These are phyloP conservation scores for Hartigia nigra DNA, from an alignment of 2,888 invertebrate species.

Conservation along the genomic window DNA sequence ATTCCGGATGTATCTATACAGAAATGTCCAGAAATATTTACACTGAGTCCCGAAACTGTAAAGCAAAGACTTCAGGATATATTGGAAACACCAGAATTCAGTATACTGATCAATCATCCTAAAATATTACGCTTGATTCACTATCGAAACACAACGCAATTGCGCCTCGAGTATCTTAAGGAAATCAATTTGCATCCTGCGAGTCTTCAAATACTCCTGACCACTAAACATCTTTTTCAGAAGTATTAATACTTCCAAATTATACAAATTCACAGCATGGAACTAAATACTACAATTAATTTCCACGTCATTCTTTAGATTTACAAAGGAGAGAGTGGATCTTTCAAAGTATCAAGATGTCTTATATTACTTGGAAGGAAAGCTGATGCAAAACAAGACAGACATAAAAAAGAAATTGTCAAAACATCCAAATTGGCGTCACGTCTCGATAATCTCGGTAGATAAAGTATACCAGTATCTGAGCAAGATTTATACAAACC, in stretches of 20 bases:
- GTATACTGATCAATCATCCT: constrained; percentile 72
- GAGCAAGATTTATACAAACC: constrained; percentile 66
- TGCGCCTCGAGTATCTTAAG: constrained; percentile 68
- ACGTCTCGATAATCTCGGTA: constrained; percentile 65
- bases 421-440: constrained; percentile 75
- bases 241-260: constrained; percentile 46
- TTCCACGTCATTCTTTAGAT: constrained; percentile 52
- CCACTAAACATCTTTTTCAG: constrained; percentile 56
- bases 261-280: neutral
- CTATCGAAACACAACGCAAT: constrained; percentile 66
- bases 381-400: constrained; percentile 53
- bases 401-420: constrained; percentile 63
- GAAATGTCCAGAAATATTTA: constrained; percentile 70
- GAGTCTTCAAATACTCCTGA: constrained; percentile 64
- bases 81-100: constrained; percentile 71
- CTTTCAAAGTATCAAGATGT: constrained; percentile 65
- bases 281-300: neutral
- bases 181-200: constrained; percentile 67
- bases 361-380: constrained; percentile 50
- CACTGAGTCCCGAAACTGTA: constrained; percentile 71
- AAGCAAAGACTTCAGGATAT: constrained; percentile 70
- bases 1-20: constrained; percentile 70
- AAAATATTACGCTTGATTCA: constrained; percentile 69
- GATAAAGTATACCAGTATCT: constrained; percentile 63
- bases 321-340: constrained; percentile 70